These are phyloP conservation scores for Drosophila ironensis DNA, from an alignment of 1,140 invertebrate species.

Conservation along the genomic window DNA sequence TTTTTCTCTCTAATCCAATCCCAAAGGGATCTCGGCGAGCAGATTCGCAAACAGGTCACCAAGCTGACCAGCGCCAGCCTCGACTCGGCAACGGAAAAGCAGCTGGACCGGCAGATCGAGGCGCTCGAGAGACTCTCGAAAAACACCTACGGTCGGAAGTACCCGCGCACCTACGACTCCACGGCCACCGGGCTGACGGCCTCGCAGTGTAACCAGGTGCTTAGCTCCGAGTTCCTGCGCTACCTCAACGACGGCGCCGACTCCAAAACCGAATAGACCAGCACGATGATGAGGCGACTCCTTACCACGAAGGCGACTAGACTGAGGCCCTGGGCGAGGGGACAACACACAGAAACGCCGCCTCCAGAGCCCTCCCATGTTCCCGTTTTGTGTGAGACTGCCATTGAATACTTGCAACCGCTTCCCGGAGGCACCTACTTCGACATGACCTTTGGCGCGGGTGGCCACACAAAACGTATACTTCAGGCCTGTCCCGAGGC, in stretches of 20 bases:
- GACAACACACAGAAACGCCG: not conserved
- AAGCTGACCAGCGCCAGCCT: slow-evolving; percentile 84
- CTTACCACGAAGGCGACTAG: slow-evolving; percentile 56
- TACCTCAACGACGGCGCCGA: slow-evolving; percentile 84
- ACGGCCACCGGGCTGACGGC: slow-evolving; percentile 87
- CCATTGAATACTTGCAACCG: slow-evolving; percentile 87
- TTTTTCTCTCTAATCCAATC: slow-evolving; percentile 49
- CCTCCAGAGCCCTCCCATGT: slow-evolving; percentile 82
- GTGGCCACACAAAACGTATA: slow-evolving; percentile 90
- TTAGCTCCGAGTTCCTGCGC: slow-evolving; percentile 88
- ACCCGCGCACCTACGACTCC: slow-evolving; percentile 83
- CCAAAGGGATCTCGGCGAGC: slow-evolving; percentile 89
- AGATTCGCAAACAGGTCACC: slow-evolving; percentile 88
- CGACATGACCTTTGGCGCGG: slow-evolving; percentile 97
- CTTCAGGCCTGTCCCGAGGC: slow-evolving; percentile 85
- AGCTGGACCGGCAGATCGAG: slow-evolving; percentile 86
- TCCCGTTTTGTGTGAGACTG: slow-evolving; percentile 89
- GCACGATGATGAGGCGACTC: slow-evolving; percentile 13
- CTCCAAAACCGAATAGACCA: slow-evolving; percentile 20
- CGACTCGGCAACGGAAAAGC: slow-evolving; percentile 83
- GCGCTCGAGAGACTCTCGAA: slow-evolving; percentile 87
- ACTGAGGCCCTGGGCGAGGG: slow-evolving; percentile 27
- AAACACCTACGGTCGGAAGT: slow-evolving; percentile 87
- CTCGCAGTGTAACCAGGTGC: slow-evolving; percentile 87
- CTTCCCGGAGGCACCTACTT: slow-evolving; percentile 85